These are phyloP conservation scores for Tenthredo scrophulariae DNA, from an alignment of 2,888 invertebrate species.

Conservation along the genomic window DNA sequence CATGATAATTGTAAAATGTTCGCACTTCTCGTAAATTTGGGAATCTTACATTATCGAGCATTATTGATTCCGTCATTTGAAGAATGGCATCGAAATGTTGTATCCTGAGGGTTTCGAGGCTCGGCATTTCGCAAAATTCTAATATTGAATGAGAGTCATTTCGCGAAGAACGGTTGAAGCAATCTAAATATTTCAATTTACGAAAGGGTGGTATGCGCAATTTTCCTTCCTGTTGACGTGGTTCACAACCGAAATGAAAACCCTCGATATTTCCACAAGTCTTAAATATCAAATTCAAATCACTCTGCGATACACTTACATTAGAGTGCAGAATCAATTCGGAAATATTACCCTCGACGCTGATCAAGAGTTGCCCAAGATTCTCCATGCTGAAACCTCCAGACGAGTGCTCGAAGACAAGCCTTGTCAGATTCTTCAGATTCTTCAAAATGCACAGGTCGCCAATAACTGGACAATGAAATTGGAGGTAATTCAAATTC, in stretches of 20 bases:
- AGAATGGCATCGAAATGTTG: not conserved
- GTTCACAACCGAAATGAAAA: not conserved
- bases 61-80: not conserved
- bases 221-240: not conserved
- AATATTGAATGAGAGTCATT: not conserved
- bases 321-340: slow-evolving; percentile 1
- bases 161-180: not conserved
- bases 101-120: slow-evolving; percentile 6
- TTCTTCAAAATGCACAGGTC: slow-evolving; percentile 8
- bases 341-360: not conserved
- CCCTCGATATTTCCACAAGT: slow-evolving; percentile 3
- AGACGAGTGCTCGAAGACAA: not conserved
- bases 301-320: not conserved
- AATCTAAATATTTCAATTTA: slow-evolving; percentile 14
- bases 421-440: not conserved
- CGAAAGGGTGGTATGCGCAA: not conserved
- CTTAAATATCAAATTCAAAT: slow-evolving; percentile 30
- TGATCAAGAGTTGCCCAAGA: slow-evolving; percentile 2
- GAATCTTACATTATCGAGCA: slow-evolving; percentile 9
- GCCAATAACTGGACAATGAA: slow-evolving; percentile 1
- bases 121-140: not conserved
- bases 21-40: not conserved
- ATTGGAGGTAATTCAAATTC: slow-evolving; percentile 19
- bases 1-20: slow-evolving; percentile 1
- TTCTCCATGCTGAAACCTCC: not conserved